A percentile compares a stretch with the other conserved stretches of the same genome.
These are phyloP conservation scores for Zosterops lateralis DNA, from an alignment of 2,113 vertebrate species.

Conservation along the genomic window DNA sequence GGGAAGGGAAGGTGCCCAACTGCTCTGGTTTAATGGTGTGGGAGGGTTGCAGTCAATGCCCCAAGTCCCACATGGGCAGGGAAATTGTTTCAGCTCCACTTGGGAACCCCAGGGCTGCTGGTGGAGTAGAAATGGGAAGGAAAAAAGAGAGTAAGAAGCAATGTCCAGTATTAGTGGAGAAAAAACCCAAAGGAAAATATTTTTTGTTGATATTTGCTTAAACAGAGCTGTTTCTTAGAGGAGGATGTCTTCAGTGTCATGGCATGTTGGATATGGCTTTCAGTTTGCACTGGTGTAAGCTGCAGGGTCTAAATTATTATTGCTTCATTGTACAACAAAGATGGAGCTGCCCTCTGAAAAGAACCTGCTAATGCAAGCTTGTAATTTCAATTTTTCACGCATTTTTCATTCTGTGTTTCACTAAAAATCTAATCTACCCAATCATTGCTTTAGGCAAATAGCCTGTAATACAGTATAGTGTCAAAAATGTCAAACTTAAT, in stretches of 20 bases:
- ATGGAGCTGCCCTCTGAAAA: background rate
- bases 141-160: background rate
- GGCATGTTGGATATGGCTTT: background rate
- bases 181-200: accelerated
- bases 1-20: accelerated
- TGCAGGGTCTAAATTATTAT: background rate
- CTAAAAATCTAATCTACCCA: conserved; percentile 14
- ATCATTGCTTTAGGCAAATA: conserved; percentile 31
- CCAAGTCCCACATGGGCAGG: background rate
- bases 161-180: accelerated
- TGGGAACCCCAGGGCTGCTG: background rate
- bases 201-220: background rate
- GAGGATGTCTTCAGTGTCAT: background rate
- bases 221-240: background rate
- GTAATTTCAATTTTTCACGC: background rate
- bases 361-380: background rate
- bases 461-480: background rate
- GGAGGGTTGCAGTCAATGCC: background rate
- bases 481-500: conserved; percentile 22
- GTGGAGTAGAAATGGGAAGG: background rate
- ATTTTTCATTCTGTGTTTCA: conserved; percentile 19
- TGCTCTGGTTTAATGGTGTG: accelerated
- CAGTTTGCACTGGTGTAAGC: background rate
- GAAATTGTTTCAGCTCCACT: background rate
- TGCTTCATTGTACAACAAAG: background rate